phyloP scores from a whole-genome alignment of 30 jellyfish, hydroid and myxozoan species.

The Chrysaora quinquecirrha region DNA sequence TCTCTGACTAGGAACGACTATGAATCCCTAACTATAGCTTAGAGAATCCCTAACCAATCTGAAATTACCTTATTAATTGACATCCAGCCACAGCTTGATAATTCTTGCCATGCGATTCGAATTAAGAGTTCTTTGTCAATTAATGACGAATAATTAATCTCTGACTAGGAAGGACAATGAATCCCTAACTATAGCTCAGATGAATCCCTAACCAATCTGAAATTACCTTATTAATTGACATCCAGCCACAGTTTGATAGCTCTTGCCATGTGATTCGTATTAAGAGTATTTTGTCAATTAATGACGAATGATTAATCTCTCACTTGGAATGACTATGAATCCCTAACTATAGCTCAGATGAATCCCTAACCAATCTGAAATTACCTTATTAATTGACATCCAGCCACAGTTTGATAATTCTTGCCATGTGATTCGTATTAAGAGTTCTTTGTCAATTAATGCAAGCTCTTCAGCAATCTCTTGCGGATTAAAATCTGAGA shows the following conservation, averaged over 20 bases:
- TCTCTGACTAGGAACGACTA: no score
- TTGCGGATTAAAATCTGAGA: slow-evolving; percentile 75
- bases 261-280: slow-evolving; percentile 94
- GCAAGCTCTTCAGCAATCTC: slow-evolving; percentile 93
- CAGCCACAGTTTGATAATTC: slow-evolving; percentile 87
- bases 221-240: slow-evolving; percentile 91
- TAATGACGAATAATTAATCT: no score
- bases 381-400: slow-evolving; percentile 95
- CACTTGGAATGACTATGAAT: no score
- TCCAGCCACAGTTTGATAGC: slow-evolving; percentile 85
- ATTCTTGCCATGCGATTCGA: slow-evolving; percentile 91
- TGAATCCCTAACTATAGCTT: no score
- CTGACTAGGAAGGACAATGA: no score
- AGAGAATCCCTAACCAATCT: no score
- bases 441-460: slow-evolving; percentile 85
- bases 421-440: slow-evolving; percentile 92
- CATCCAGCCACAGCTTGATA: slow-evolving; percentile 91
- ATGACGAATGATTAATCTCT: no score
- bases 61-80: slow-evolving; percentile 87
- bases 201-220: no score
- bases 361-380: no score
- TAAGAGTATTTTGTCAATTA: slow-evolving; percentile 85
- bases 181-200: no score
- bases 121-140: slow-evolving; percentile 87
- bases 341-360: no score